Evolutionary conservation across 2,797 vertebrate species (phyloP).

Genomic region (Macrochelys suwanniensis): DNA sequence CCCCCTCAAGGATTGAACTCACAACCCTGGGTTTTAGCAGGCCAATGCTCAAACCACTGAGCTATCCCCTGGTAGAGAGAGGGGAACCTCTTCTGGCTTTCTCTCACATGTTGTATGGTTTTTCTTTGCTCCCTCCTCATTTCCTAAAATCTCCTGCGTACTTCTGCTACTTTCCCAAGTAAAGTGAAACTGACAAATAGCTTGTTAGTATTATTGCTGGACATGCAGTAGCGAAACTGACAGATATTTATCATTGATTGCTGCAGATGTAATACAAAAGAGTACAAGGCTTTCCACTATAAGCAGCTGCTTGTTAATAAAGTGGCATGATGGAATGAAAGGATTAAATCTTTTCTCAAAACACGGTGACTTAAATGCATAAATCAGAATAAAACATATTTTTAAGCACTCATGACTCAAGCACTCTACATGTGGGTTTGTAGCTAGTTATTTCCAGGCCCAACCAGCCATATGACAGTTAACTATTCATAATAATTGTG

Average conservation of each 20-base stretch:
- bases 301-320: neutral
- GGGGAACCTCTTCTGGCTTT: neutral
- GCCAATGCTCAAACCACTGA: no score
- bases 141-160: neutral
- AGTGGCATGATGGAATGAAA: neutral
- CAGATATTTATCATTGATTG: neutral
- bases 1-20: no score
- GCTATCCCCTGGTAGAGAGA: neutral
- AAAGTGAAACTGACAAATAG: neutral
- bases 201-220: neutral
- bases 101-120: neutral
- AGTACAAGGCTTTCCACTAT: neutral
- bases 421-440: neutral
- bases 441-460: conserved; percentile 22
- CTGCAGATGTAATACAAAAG: neutral
- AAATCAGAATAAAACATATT: neutral
- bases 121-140: neutral
- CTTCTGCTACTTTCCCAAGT: neutral
- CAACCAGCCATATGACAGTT: neutral
- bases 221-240: neutral
- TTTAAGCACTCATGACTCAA: neutral
- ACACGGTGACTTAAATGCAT: neutral
- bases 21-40: no score
- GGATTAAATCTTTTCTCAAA: conserved; percentile 8
- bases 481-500: conserved; percentile 2